Conservation (phyloP, 2,888 invertebrate species). For the Thera obeliscata region DNA sequence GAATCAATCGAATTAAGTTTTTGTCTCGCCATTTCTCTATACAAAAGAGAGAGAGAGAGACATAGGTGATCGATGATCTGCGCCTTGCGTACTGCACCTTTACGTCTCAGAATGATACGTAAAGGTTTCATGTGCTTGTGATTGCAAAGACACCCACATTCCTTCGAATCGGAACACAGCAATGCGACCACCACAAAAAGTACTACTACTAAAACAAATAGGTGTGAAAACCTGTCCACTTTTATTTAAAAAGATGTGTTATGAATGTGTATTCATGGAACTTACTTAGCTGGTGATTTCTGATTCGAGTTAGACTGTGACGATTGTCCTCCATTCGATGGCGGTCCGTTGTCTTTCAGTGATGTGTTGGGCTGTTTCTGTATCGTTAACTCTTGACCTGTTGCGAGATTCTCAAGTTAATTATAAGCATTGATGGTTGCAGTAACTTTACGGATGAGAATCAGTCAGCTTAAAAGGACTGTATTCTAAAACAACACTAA, state of each 20-base stretch:
- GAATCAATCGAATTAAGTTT: too few relatives aligned
- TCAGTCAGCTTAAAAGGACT: neutral
- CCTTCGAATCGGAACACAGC: too few relatives aligned
- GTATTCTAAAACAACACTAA: neutral
- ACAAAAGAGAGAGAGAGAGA: too few relatives aligned
- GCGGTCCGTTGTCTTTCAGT: slow-evolving; percentile 88
- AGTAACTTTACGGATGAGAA: slow-evolving; percentile 6
- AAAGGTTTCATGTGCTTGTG: too few relatives aligned
- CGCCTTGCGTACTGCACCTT: too few relatives aligned
- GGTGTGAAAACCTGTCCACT: too few relatives aligned
- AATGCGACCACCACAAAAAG: too few relatives aligned
- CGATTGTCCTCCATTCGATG: slow-evolving; percentile 79
- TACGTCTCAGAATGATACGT: too few relatives aligned
- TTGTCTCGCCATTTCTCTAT: too few relatives aligned
- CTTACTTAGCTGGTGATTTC: slow-evolving; percentile 90
- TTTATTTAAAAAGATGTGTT: too few relatives aligned
- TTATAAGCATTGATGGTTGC: slow-evolving; percentile 4
- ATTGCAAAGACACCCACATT: too few relatives aligned
- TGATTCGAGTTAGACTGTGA: slow-evolving; percentile 83
- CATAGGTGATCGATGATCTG: too few relatives aligned
- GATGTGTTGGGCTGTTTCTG: slow-evolving; percentile 98
- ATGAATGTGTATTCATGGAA: slow-evolving; percentile 40
- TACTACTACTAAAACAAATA: neutral
- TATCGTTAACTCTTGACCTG: slow-evolving; percentile 96
- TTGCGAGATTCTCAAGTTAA: slow-evolving; percentile 37